phyloP scores from a whole-genome alignment of 2,888 invertebrate species.

The Melanargia galathea region DNA sequence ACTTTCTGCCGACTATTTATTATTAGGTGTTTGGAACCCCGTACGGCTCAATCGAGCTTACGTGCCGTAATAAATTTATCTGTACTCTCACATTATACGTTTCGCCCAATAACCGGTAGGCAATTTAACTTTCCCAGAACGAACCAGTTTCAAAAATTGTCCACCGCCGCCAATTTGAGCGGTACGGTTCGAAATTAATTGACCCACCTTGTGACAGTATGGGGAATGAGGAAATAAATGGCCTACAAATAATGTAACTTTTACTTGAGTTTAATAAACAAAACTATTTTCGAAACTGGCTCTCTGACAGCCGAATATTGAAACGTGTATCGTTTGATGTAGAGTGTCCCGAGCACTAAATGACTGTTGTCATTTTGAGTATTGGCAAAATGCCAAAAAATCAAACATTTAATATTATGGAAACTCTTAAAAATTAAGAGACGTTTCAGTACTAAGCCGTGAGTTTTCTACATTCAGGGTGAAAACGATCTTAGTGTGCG shows the following conservation, averaged over 20 bases:
- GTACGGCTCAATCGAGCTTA: constrained; percentile 19
- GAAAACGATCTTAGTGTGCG: too few relatives aligned
- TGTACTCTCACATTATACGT: constrained; percentile 21
- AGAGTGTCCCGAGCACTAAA: not conserved
- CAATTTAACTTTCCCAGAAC: constrained; percentile 33
- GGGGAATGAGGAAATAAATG: not conserved
- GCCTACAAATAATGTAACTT: not conserved
- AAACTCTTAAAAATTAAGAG: not conserved
- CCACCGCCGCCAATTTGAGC: constrained; percentile 14
- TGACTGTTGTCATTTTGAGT: not conserved
- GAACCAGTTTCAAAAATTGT: constrained; percentile 36
- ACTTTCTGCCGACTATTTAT: not conserved
- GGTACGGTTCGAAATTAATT: constrained; percentile 18
- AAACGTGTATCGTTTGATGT: not conserved
- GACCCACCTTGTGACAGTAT: constrained; percentile 2
- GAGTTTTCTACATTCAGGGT: not conserved
- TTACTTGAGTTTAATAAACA: not conserved
- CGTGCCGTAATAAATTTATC: constrained; percentile 14
- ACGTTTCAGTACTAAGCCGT: not conserved
- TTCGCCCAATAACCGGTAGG: constrained; percentile 32
- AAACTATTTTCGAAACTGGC: constrained; percentile 18
- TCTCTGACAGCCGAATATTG: not conserved
- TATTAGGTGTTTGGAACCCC: not conserved
- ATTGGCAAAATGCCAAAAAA: not conserved
- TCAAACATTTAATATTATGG: not conserved